These are phyloP conservation scores for Brachyrhaphis roseni DNA, from an alignment of 2,797 vertebrate genomes.

Conservation along the genomic window DNA sequence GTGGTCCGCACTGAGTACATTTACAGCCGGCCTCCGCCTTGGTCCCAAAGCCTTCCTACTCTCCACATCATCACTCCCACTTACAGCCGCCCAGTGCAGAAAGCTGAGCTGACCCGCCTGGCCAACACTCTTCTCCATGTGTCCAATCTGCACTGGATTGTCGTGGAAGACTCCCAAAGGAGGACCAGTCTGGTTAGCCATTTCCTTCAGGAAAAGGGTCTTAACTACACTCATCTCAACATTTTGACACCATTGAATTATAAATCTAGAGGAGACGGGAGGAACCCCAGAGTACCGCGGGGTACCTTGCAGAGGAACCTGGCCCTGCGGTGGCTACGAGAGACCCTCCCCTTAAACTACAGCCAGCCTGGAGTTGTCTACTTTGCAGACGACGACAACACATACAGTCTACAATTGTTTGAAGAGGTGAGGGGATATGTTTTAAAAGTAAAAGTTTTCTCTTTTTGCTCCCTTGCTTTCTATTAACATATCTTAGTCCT, in stretches of 20 bases:
- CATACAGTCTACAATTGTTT: slow-evolving; percentile 95
- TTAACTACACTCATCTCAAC: slow-evolving; percentile 83
- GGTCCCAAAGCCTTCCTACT: slow-evolving; percentile 74
- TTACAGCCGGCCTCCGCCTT: slow-evolving; percentile 74
- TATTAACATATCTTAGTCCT: too few relatives aligned
- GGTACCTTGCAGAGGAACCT: slow-evolving; percentile 84
- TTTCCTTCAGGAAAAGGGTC: slow-evolving; percentile 72
- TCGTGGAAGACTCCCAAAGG: slow-evolving; percentile 80
- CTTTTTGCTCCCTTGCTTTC: not conserved
- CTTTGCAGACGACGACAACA: slow-evolving; percentile 97
- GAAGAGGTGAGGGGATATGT: slow-evolving; percentile 85
- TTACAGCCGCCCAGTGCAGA: slow-evolving; percentile 80
- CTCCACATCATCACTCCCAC: slow-evolving; percentile 83
- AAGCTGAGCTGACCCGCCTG: slow-evolving; percentile 83
- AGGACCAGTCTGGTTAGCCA: slow-evolving; percentile 69
- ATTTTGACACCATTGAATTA: slow-evolving; percentile 77
- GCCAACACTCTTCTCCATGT: slow-evolving; percentile 83
- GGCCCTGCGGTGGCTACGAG: slow-evolving; percentile 80
- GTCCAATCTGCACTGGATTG: slow-evolving; percentile 83
- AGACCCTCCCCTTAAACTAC: slow-evolving; percentile 69
- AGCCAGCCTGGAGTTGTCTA: slow-evolving; percentile 87
- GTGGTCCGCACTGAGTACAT: slow-evolving; percentile 70
- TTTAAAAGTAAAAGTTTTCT: not conserved
- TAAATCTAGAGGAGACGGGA: slow-evolving; percentile 65
- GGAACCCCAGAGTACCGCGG: slow-evolving; percentile 75